phyloP scores from a whole-genome alignment of 2,797 vertebrate genomes.

The Falco cherrug region DNA sequence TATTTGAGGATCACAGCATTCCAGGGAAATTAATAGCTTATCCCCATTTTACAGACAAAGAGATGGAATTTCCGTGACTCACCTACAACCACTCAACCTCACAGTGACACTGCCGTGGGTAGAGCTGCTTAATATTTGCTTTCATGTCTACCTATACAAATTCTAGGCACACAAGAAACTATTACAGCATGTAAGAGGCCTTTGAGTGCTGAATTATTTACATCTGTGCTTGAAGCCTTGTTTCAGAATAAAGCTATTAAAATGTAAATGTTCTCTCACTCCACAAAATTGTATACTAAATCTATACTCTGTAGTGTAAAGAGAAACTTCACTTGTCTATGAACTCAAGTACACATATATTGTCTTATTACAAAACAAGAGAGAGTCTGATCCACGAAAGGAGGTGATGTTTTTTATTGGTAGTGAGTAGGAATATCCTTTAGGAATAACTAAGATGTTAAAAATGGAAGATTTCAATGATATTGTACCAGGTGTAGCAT shows the following conservation, averaged over 20 bases:
- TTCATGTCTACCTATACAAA: not conserved
- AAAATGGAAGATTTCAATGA: constrained; percentile 22
- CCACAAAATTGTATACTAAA: not conserved
- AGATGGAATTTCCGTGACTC: constrained; percentile 21
- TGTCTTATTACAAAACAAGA: not conserved
- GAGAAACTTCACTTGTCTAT: constrained; percentile 4
- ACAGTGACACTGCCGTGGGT: not conserved
- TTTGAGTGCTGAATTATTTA: constrained; percentile 23
- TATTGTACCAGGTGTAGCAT: not conserved
- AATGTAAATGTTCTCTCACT: not conserved
- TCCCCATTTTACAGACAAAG: not conserved
- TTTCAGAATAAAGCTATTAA: constrained; percentile 34
- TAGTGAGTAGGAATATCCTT: not conserved
- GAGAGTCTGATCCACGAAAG: not conserved
- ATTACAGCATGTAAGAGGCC: not conserved
- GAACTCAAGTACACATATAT: not conserved
- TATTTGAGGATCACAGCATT: constrained; percentile 54
- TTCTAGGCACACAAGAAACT: not conserved
- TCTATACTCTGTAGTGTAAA: not conserved
- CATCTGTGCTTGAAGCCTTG: constrained; percentile 6
- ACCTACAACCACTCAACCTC: not conserved
- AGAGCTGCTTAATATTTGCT: not conserved
- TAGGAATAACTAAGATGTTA: not conserved
- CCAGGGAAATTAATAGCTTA: constrained; percentile 18
- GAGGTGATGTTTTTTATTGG: not conserved